Percentiles rank a stretch among this genome's conserved stretches.
Conservation (phyloP, 2,797 vertebrate species). For the Chiroxiphia lanceolata region DNA sequence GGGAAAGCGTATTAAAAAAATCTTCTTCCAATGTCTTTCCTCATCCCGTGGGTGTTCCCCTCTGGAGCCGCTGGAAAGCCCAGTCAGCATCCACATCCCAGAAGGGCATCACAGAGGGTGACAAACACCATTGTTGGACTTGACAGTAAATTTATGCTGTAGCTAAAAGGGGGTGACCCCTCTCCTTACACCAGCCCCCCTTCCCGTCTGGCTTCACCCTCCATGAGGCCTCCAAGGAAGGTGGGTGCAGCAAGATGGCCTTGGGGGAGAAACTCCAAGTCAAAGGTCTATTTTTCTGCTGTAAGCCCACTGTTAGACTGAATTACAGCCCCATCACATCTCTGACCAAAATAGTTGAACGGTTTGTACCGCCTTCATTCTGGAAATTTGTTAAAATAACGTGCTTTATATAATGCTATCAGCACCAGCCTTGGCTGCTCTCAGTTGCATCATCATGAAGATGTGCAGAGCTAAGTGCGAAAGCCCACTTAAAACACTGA, state of each 20-base stretch:
- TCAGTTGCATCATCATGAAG: background rate
- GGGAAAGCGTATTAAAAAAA: background rate
- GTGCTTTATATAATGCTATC: constrained; percentile 13
- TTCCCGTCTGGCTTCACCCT: background rate
- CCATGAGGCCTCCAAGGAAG: background rate
- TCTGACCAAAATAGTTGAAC: background rate
- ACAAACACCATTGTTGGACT: accelerated
- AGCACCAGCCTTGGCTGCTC: constrained; percentile 4
- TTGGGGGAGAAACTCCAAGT: background rate
- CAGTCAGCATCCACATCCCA: background rate
- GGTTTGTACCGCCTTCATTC: background rate
- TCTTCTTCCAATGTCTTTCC: background rate
- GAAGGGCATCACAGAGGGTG: background rate
- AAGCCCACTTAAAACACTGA: constrained; percentile 48
- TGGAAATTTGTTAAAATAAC: background rate
- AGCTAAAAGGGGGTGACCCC: background rate
- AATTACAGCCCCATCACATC: background rate
- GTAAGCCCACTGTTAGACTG: background rate
- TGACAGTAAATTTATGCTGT: background rate
- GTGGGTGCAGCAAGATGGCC: background rate
- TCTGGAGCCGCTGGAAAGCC: accelerated
- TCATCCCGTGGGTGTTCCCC: accelerated
- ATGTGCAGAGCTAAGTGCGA: constrained; percentile 34
- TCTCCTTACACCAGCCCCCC: accelerated
- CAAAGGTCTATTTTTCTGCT: background rate